Evolutionary conservation across 2,797 vertebrate species (phyloP).

Genomic region (Dromococcyx pavoninus): DNA sequence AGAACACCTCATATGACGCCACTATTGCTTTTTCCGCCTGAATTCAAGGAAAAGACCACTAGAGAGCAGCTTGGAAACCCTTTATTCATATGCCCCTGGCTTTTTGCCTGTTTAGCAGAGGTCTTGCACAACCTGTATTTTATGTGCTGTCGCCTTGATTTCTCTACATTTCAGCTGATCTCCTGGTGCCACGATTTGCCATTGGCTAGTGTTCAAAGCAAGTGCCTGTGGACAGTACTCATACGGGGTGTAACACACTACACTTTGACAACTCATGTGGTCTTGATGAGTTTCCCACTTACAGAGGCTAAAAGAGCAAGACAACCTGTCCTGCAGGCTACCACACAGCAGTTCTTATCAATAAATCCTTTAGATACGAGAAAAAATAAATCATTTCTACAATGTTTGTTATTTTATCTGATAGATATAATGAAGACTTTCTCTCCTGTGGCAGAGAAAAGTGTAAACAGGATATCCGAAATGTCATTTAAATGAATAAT

Average conservation of each 20-base stretch:
- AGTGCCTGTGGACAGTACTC: constrained; percentile 33
- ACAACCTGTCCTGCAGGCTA: constrained; percentile 19
- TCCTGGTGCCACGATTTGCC: constrained; percentile 49
- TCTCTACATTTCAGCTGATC: constrained; percentile 36
- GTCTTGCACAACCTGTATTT: constrained; percentile 36
- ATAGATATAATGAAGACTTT: constrained; percentile 46
- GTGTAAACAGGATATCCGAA: constrained; percentile 4
- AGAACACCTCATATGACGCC: not conserved
- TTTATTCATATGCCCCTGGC: not conserved
- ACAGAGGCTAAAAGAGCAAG: constrained; percentile 50
- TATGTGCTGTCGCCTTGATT: constrained; percentile 43
- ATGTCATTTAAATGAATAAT: constrained; percentile 40
- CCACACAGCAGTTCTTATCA: constrained; percentile 26
- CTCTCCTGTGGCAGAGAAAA: not conserved
- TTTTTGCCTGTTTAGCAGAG: constrained; percentile 23
- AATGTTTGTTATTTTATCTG: constrained; percentile 54
- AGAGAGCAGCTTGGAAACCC: not conserved
- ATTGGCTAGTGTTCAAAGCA: constrained; percentile 36
- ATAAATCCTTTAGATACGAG: constrained; percentile 58
- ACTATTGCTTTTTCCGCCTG: not conserved
- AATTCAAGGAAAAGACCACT: not conserved
- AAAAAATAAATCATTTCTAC: constrained; percentile 49
- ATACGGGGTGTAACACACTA: not conserved
- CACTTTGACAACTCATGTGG: constrained; percentile 61
- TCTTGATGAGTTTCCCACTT: constrained; percentile 61